A percentile compares a stretch with the other conserved stretches of the same genome.
Evolutionary conservation across 2,113 vertebrate species (phyloP).

Genomic region (Xerus inauris): DNA sequence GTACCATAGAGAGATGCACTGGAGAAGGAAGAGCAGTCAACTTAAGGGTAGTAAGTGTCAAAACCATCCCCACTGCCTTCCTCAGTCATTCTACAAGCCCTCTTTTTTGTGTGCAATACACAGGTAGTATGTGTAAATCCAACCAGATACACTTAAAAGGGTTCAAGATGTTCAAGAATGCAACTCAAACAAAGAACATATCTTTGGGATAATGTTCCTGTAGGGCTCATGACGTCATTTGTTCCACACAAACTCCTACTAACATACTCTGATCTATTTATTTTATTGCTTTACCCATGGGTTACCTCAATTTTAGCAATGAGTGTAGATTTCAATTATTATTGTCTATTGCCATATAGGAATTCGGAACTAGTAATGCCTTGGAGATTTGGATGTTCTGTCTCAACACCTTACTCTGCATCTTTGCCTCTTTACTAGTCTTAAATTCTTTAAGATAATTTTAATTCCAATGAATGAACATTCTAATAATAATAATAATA

Average conservation of each 20-base stretch:
- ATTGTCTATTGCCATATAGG: neutral
- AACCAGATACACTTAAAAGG: neutral
- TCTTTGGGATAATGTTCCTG: neutral
- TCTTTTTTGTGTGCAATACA: neutral
- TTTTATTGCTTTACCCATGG: neutral
- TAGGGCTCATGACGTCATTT: neutral
- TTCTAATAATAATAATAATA: neutral
- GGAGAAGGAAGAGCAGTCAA: neutral
- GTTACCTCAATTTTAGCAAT: neutral
- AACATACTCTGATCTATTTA: neutral
- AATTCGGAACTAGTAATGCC: neutral
- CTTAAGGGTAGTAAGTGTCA: neutral
- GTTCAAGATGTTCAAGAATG: conserved; percentile 1
- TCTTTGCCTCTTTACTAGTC: neutral
- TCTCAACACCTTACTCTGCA: neutral
- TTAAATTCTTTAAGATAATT: conserved; percentile 34
- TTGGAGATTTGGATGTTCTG: neutral
- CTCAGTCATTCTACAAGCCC: neutral
- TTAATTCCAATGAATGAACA: neutral
- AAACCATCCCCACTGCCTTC: neutral
- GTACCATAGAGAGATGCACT: neutral
- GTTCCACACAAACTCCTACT: neutral
- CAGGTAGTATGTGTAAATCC: neutral
- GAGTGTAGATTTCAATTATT: neutral
- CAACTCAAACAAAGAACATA: too few species aligned